These are phyloP conservation scores for Gasterosteus nipponicus DNA, from an alignment of 2,113 vertebrate species.

Conservation along the genomic window DNA sequence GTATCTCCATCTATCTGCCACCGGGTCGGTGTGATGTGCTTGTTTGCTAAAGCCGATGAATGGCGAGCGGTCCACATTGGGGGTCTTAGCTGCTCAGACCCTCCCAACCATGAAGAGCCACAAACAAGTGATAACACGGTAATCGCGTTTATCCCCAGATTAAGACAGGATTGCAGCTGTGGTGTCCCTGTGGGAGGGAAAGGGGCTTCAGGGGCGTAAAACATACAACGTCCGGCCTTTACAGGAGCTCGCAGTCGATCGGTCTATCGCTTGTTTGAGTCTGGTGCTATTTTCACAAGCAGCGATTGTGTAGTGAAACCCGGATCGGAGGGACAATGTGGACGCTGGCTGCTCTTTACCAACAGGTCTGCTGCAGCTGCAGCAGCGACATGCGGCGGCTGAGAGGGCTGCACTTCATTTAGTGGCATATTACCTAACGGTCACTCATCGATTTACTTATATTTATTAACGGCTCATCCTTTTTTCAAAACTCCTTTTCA, in stretches of 20 bases:
- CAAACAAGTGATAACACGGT: constrained; percentile 87
- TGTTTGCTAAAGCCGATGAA: constrained; percentile 56
- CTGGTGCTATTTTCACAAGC: constrained; percentile 89
- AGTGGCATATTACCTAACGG: not conserved
- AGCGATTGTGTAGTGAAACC: constrained; percentile 87
- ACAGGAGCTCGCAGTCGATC: constrained; percentile 66
- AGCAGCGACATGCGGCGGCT: constrained; percentile 38
- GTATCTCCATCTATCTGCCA: constrained; percentile 19
- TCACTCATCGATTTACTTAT: not conserved
- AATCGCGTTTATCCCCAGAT: constrained; percentile 92
- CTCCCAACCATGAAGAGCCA: constrained; percentile 85
- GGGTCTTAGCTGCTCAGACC: constrained; percentile 84
- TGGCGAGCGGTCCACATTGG: constrained; percentile 59
- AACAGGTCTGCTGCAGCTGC: constrained; percentile 88
- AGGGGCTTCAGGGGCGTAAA: constrained; percentile 60
- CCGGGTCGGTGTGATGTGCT: constrained; percentile 11
- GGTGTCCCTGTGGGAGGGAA: constrained; percentile 80
- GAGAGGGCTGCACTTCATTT: constrained; percentile 2
- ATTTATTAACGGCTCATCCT: not conserved
- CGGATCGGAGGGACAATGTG: constrained; percentile 88
- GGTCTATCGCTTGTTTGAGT: not conserved
- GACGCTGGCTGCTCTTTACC: constrained; percentile 89
- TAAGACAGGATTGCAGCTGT: constrained; percentile 90
- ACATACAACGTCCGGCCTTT: constrained; percentile 74
- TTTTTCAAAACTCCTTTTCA: not conserved